Conservation (phyloP, 2,888 invertebrate genomes). For the Alentia gelatinosa region DNA sequence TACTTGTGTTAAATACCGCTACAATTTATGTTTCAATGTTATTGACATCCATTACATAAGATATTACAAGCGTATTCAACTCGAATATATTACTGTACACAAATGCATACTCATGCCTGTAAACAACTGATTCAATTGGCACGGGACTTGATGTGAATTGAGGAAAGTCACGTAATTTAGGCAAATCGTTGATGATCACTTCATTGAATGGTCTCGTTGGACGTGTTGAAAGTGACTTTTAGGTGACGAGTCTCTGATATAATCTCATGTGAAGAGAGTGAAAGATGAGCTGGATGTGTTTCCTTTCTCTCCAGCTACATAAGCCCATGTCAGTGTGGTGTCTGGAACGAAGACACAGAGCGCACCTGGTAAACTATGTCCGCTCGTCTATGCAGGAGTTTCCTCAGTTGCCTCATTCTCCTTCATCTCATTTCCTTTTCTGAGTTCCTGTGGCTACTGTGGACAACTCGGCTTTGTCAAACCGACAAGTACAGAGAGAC, state of each 20-base stretch:
- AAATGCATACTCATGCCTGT: too few relatives aligned
- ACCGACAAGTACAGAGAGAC: not conserved
- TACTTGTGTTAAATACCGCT: not conserved
- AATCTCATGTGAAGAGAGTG: not conserved
- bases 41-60: too few relatives aligned
- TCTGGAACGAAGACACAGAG: constrained; percentile 42
- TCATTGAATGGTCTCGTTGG: too few relatives aligned
- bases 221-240: too few relatives aligned
- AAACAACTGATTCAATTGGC: too few relatives aligned
- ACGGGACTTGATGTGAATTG: too few relatives aligned
- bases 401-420: not conserved
- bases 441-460: not conserved
- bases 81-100: too few relatives aligned
- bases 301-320: constrained; percentile 4
- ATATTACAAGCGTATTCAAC: too few relatives aligned
- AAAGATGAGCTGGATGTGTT: not conserved
- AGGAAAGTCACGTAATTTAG: too few relatives aligned
- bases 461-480: not conserved
- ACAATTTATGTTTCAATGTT: not conserved
- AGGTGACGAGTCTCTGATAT: too few relatives aligned
- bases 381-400: not conserved
- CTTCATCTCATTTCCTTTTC: not conserved
- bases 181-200: too few relatives aligned
- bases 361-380: constrained; percentile 39
- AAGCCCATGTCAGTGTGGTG: constrained; percentile 42